phyloP scores from a whole-genome alignment of 1,140 invertebrate species.

The Hetaerina americana region DNA sequence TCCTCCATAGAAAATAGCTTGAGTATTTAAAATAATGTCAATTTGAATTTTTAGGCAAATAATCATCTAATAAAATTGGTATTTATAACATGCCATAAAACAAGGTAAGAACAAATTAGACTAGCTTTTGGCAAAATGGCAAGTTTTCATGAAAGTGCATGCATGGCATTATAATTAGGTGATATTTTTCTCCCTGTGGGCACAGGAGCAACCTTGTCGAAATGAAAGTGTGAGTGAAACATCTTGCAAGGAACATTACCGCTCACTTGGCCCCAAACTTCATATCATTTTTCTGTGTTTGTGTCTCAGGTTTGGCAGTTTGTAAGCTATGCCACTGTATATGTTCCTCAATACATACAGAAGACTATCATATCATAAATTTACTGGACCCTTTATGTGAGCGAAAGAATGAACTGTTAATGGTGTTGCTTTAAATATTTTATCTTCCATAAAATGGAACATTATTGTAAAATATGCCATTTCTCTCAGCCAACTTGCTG shows the following conservation, averaged over 20 bases:
- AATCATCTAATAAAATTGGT: no score
- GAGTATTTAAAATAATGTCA: no score
- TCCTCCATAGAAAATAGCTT: no score
- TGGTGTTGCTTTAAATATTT: not conserved
- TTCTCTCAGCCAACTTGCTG: not conserved
- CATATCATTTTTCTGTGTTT: not conserved
- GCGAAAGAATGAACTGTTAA: not conserved
- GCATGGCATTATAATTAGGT: not conserved
- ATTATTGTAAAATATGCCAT: not conserved
- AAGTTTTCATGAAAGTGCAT: not conserved
- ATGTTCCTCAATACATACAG: not conserved
- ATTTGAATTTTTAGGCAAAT: no score
- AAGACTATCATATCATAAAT: not conserved
- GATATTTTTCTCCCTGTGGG: not conserved
- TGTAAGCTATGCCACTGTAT: not conserved
- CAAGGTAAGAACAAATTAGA: no score
- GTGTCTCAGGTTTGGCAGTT: not conserved
- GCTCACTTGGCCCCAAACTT: not conserved
- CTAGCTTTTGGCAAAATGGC: no score
- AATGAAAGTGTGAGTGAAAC: not conserved
- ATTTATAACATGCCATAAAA: no score
- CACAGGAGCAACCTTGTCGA: not conserved
- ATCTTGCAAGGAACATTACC: not conserved
- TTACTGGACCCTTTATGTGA: not conserved
- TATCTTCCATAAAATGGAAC: not conserved